Base-by-base conservation (phyloP, 2,797 vertebrate species). In the Diceros bicornis region DNA sequence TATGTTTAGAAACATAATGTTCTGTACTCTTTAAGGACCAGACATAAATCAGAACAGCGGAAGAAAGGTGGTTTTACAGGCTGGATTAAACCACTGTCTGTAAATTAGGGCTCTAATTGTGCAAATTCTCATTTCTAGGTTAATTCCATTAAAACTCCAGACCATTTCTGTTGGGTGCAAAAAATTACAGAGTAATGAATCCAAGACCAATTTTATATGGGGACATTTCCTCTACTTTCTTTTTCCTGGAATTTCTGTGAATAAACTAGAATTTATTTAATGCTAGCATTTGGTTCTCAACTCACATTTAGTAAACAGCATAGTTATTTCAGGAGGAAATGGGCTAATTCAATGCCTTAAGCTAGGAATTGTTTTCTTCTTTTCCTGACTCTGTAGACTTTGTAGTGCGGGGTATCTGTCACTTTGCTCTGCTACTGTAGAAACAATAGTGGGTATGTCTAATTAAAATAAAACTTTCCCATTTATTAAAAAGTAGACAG, bases 391-490 rank as follows among this genome's bases (percentile, higher is more conserved):
- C 64, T 89, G 2, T 18, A 77, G 10, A 5, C 47, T 94, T 87
- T 86, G 29, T 41, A 72, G 27, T 68, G n/a, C 1, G 12, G 92
- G 14, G 8, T 87, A 37, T 4, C 29, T 92, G 23, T 71, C 34
- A 82, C 32, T 88, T 96, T 88, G 29, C 0, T 57, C 10, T 93
- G 71, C 57, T 81, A n/a, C 68, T 81, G 41, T 84, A 71, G 57
- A 94, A 97, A 82, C 23, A 68, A 81, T 14, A 61, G 4, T 74
- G 18, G 27, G 7, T 64, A 34, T 59, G 5, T 74, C 20, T 96
- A 97, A 97, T 95, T 93, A 91, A 96, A 91, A 86, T 93, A 88
- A 83, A 89, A 89, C 2, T 57, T 79, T 37, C 16, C 29, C 13
- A 44, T 92, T 94, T 95, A 85, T 97, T 96, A 44, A 79, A 89